These are phyloP conservation scores for Oenanthe melanoleuca DNA, from an alignment of 2,113 vertebrate species.

Conservation along the genomic window DNA sequence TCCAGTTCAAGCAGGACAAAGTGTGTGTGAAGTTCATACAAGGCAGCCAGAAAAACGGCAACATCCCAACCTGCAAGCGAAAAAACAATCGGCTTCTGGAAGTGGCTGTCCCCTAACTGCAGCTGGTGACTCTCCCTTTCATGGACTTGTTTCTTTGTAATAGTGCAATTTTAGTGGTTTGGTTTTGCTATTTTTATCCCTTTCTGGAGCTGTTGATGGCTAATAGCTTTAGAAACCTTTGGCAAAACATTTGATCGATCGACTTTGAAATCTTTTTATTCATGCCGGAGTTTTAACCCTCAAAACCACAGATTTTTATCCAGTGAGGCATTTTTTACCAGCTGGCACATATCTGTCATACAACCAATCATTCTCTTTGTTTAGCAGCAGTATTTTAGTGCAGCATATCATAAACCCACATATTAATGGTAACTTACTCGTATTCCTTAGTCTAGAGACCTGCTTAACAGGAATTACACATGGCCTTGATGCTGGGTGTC, in stretches of 20 bases:
- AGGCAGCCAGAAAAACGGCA: slow-evolving; percentile 88
- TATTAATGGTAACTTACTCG: slow-evolving; percentile 47
- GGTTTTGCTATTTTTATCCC: slow-evolving; percentile 53
- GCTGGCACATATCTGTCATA: slow-evolving; percentile 31
- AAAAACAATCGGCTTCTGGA: slow-evolving; percentile 98
- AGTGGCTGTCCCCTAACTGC: slow-evolving; percentile 88
- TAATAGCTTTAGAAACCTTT: slow-evolving; percentile 64
- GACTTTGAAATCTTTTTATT: slow-evolving; percentile 31
- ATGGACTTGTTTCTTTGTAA: slow-evolving; percentile 75
- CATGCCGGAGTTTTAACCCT: slow-evolving; percentile 66
- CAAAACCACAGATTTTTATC: slow-evolving; percentile 24
- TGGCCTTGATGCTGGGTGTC: background rate
- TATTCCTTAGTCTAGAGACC: slow-evolving; percentile 39
- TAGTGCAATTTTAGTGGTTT: slow-evolving; percentile 81
- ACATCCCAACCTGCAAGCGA: slow-evolving; percentile 89
- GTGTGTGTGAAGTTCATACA: slow-evolving; percentile 97
- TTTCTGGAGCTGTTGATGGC: slow-evolving; percentile 69
- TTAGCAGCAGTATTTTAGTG: slow-evolving; percentile 57
- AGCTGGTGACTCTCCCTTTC: slow-evolving; percentile 33
- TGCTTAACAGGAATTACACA: background rate
- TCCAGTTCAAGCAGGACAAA: slow-evolving; percentile 97
- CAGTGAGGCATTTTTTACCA: slow-evolving; percentile 43
- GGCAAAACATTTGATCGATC: slow-evolving; percentile 65
- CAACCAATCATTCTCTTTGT: slow-evolving; percentile 11
- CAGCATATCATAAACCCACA: slow-evolving; percentile 39